phyloP scores from a whole-genome alignment of 2,888 invertebrate species.

The Endotricha flammealis region DNA sequence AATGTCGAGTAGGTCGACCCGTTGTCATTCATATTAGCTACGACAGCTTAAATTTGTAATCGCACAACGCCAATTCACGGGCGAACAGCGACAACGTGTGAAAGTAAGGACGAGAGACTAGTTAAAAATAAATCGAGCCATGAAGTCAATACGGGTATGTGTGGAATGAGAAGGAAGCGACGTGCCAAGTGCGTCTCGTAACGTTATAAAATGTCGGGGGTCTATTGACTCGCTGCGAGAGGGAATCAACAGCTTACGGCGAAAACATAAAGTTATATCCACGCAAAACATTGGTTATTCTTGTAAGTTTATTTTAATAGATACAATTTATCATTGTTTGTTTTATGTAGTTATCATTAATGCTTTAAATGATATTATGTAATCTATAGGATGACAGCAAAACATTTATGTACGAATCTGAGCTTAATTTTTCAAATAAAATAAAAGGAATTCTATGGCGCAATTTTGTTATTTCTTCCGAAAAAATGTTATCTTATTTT shows the following conservation, averaged over 20 bases:
- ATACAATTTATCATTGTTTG: no score
- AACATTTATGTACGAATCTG: no score
- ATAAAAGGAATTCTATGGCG: no score
- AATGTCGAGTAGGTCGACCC: slow-evolving; percentile 74
- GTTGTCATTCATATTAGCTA: slow-evolving; percentile 78
- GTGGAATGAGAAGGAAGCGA: slow-evolving; percentile 10
- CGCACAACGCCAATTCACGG: slow-evolving; percentile 63
- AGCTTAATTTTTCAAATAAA: no score
- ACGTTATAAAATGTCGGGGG: slow-evolving; percentile 32
- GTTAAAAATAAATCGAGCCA: slow-evolving; percentile 40
- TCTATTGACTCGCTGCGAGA: slow-evolving; percentile 30
- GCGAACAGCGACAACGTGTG: slow-evolving; percentile 39
- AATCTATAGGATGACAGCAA: no score
- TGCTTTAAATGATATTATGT: no score
- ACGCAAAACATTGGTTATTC: slow-evolving; percentile 3
- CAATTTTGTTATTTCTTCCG: no score
- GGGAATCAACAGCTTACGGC: slow-evolving; percentile 21
- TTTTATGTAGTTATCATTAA: no score
- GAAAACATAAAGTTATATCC: slow-evolving; percentile 12
- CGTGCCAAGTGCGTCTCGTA: slow-evolving; percentile 29
- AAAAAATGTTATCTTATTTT: no score
- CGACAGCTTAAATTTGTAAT: slow-evolving; percentile 75
- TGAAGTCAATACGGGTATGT: slow-evolving; percentile 27
- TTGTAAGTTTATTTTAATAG: no score
- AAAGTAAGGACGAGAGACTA: slow-evolving; percentile 40